Base-by-base conservation (phyloP, 37 sponge, comb jelly and placozoan genomes). In the Agelas oroides region DNA sequence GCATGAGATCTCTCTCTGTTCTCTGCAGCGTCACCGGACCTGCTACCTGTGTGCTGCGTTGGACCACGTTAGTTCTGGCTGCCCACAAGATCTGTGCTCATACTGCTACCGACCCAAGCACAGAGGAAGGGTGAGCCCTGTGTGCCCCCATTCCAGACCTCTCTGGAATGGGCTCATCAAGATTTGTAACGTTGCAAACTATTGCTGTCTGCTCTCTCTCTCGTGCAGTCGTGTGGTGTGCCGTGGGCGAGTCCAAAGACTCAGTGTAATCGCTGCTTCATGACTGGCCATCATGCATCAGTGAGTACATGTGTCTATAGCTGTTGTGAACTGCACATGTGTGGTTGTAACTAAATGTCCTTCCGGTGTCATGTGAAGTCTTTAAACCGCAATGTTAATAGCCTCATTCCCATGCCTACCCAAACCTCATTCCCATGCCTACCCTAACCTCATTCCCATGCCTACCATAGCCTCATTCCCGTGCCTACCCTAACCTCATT, bases 31-130 rank as follows among this genome's bases (percentile, higher is more conserved):
- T 28, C 61, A 81, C 70, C 31, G 64, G n/a, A 76, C 75, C 52
- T 88, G 88, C 83, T 81, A 88, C 58, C 60, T 81, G 0, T 88
- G 88, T 76, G 59, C 75, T n/a, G 75, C 68, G 17, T 20, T 68
- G 0, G 52, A 65, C 33, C 88, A 88, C 74, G 12, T 88, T 53
- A 75, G 66, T 38, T 75, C 61, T 52, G 33, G 35, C 2, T 88
- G 88, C 57, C 88, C 83, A 5, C 19, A 68, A 15, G 56, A 39
- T 58, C 34, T 66, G 17, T 88, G 88, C 58, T 32, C 67, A 25
- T 88, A 88, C 61, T 88, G 88, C 83, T 82, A 78, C 40, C 76
- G 55, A 34, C 16, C 25, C 13, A 70, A 57, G 35, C 88, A 88
- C 67, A 75, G 70, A 39, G 88, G 88, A 79, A 79, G 53, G 63